Percentiles rank a stretch among this genome's conserved stretches.
Evolutionary conservation across 2,113 vertebrate species (phyloP).

Genomic region (Eurypyga helias): DNA sequence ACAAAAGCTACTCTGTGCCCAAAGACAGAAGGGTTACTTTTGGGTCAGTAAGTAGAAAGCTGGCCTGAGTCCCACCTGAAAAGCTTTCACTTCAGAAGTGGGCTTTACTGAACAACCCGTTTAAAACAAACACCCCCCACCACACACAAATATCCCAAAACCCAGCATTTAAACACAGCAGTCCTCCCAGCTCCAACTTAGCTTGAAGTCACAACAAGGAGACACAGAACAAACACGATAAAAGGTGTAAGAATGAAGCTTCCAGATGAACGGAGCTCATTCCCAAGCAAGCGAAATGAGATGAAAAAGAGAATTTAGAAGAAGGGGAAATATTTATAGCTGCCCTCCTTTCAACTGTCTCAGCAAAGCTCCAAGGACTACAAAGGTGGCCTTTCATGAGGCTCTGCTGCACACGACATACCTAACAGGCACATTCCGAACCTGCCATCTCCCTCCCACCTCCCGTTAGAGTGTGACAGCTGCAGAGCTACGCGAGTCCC

Average conservation of each 20-base stretch:
- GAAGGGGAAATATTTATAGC: not conserved
- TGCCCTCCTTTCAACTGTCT: not conserved
- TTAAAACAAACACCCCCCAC: not conserved
- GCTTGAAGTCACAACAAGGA: not conserved
- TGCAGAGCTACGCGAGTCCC: fast-evolving
- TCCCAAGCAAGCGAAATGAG: not conserved
- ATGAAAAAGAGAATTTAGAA: not conserved
- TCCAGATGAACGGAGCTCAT: not conserved
- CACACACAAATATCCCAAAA: not conserved
- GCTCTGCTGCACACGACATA: not conserved
- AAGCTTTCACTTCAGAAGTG: not conserved
- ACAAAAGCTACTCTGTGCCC: not conserved
- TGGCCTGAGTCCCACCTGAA: not conserved
- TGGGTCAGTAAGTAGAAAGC: not conserved
- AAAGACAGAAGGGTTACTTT: not conserved
- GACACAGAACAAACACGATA: not conserved
- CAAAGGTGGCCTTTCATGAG: not conserved
- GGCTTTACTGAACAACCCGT: not conserved
- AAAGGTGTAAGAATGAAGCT: not conserved
- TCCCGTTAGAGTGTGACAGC: fast-evolving
- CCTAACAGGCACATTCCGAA: not conserved
- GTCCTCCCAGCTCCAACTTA: not conserved
- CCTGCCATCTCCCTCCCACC: not conserved
- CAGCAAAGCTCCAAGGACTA: not conserved
- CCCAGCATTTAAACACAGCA: not conserved